These are phyloP conservation scores for Chitala chitala DNA, from an alignment of 2,113 vertebrate species.

Conservation along the genomic window DNA sequence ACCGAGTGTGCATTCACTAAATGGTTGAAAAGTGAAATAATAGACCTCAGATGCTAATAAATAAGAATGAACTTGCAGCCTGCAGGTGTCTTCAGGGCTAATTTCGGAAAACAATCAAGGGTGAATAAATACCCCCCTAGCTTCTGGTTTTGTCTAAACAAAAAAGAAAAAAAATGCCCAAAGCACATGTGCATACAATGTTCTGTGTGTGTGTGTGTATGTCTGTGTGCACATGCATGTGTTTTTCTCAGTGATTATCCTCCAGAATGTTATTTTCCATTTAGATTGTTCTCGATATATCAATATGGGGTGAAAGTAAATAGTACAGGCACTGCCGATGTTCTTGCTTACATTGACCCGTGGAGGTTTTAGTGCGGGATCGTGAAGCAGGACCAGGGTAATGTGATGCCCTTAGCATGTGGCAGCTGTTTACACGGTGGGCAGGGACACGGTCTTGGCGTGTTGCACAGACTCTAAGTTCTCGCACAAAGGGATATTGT, in stretches of 20 bases:
- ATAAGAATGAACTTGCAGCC: too few relatives aligned
- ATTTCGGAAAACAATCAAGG: slow-evolving; percentile 52
- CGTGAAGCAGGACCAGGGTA: too few relatives aligned
- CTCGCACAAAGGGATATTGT: slow-evolving; percentile 39
- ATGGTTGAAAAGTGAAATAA: too few relatives aligned
- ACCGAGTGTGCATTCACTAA: too few relatives aligned
- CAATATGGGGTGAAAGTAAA: neutral
- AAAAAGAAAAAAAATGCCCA: slow-evolving; percentile 21
- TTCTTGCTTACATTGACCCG: too few relatives aligned
- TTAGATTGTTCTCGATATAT: neutral
- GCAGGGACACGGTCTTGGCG: slow-evolving; percentile 10
- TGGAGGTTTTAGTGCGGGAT: too few relatives aligned
- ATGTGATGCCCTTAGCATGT: slow-evolving; percentile 27
- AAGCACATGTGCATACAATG: slow-evolving; percentile 40
- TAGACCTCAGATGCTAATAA: too few relatives aligned
- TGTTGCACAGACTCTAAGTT: neutral
- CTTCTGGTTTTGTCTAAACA: slow-evolving; percentile 26
- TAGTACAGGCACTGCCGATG: neutral
- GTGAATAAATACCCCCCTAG: slow-evolving; percentile 36
- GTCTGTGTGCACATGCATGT: too few relatives aligned
- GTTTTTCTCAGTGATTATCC: neutral
- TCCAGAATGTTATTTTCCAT: neutral
- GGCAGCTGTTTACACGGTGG: slow-evolving; percentile 27
- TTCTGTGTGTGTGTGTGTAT: too few relatives aligned
- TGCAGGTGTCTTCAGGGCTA: slow-evolving; percentile 44